A percentile compares a stretch with the other conserved stretches of the same genome.
phyloP scores from a whole-genome alignment of 2,888 invertebrate genomes.

The Lucinisca nassula region DNA sequence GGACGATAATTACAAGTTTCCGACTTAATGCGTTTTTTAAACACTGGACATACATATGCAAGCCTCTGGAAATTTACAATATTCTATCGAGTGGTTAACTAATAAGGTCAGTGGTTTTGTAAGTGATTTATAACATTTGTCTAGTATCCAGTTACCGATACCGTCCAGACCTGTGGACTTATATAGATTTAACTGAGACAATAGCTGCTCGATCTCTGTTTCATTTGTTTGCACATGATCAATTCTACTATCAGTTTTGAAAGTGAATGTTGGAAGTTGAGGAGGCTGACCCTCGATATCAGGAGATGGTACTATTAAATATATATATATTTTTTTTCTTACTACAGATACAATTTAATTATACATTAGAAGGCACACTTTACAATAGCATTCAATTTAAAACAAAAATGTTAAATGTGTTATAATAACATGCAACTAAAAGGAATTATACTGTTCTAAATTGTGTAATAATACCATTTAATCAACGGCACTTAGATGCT shows the following conservation, averaged over 20 bases:
- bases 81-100: background rate
- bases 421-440: no score
- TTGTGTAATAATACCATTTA: no score
- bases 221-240: background rate
- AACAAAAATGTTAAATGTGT: no score
- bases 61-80: background rate
- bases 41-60: background rate
- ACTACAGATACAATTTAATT: no score
- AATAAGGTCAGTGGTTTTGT: background rate
- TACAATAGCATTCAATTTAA: no score
- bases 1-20: background rate
- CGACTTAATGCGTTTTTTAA: background rate
- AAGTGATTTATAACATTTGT: background rate
- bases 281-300: background rate
- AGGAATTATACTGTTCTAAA: no score
- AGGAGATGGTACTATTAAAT: no score
- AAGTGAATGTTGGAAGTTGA: background rate
- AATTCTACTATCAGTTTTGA: background rate
- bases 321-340: no score
- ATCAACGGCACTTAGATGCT: no score
- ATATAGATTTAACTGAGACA: background rate
- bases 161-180: background rate
- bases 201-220: background rate
- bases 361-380: no score
- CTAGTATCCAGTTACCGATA: background rate